Evolutionary conservation across 2,113 vertebrate genomes (phyloP).

Genomic region (Ciconia maguari): DNA sequence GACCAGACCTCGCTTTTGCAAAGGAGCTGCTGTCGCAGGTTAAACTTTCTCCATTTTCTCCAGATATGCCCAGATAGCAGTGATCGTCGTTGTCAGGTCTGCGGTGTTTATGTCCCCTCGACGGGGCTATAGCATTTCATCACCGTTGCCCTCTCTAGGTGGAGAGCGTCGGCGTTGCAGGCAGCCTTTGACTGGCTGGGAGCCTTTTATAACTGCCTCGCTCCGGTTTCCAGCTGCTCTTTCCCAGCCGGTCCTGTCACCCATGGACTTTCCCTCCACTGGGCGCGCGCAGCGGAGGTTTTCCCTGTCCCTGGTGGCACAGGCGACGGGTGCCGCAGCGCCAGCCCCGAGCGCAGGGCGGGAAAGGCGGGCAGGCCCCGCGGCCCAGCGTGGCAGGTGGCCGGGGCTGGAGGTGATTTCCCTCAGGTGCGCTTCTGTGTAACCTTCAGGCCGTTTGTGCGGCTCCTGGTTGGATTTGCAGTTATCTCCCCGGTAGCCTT

Average conservation of each 20-base stretch:
- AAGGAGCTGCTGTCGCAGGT: neutral
- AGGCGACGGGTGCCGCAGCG: rapidly evolving
- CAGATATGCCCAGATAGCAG: neutral
- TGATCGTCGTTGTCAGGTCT: neutral
- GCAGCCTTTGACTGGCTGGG: rapidly evolving
- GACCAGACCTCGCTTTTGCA: neutral
- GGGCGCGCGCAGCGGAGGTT: neutral
- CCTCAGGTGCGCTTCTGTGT: neutral
- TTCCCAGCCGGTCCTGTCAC: neutral
- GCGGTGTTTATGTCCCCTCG: neutral
- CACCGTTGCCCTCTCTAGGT: neutral
- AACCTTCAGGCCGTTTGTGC: neutral
- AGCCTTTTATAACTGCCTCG: neutral
- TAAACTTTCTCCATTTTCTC: neutral
- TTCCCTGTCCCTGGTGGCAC: neutral
- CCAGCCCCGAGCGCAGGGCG: neutral
- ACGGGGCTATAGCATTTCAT: neutral
- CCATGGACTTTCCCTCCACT: neutral
- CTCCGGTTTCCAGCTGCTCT: neutral
- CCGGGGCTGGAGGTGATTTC: neutral
- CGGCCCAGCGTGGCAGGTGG: rapidly evolving
- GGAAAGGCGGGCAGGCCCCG: rapidly evolving
- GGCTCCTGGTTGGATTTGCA: neutral
- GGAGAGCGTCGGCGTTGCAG: rapidly evolving
- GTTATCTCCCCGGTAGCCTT: neutral